Conservation (phyloP, 2,888 invertebrate genomes). For the Cheilosia impressa region DNA sequence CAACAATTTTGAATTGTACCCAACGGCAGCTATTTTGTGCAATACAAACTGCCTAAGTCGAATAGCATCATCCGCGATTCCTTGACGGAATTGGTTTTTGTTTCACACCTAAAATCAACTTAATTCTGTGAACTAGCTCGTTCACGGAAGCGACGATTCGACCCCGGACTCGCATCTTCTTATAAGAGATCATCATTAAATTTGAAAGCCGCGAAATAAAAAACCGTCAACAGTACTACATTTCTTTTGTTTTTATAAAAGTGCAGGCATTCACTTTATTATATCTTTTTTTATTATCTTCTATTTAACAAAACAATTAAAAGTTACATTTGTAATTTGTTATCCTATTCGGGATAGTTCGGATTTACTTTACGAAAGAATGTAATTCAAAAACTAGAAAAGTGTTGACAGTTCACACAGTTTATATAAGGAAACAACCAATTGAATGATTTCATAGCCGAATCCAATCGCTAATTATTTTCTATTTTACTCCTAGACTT, state of each 20-base stretch:
- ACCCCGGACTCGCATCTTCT: too few relatives aligned
- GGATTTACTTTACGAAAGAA: conserved; percentile 27
- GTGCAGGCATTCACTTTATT: conserved; percentile 70
- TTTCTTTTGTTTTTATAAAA: conserved; percentile 35
- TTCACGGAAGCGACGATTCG: too few relatives aligned
- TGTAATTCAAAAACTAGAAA: conserved; percentile 36
- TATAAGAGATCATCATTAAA: too few relatives aligned
- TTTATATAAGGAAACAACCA: conserved; percentile 11
- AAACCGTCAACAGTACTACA: background rate
- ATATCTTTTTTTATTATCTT: conserved; percentile 43
- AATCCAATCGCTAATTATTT: conserved; percentile 35
- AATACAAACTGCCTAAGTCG: too few relatives aligned
- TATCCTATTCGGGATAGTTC: conserved; percentile 35
- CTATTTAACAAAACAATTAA: conserved; percentile 67
- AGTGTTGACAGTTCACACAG: conserved; percentile 17
- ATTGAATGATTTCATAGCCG: conserved; percentile 4
- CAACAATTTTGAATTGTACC: too few relatives aligned
- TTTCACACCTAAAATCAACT: too few relatives aligned
- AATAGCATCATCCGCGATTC: too few relatives aligned
- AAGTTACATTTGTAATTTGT: conserved; percentile 45
- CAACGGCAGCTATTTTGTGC: too few relatives aligned
- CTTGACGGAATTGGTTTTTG: too few relatives aligned
- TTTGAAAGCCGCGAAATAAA: too few relatives aligned
- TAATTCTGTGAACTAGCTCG: too few relatives aligned
- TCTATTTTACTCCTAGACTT: background rate